phyloP scores from a whole-genome alignment of 2,797 vertebrate species.

The Loriculus beryllinus region DNA sequence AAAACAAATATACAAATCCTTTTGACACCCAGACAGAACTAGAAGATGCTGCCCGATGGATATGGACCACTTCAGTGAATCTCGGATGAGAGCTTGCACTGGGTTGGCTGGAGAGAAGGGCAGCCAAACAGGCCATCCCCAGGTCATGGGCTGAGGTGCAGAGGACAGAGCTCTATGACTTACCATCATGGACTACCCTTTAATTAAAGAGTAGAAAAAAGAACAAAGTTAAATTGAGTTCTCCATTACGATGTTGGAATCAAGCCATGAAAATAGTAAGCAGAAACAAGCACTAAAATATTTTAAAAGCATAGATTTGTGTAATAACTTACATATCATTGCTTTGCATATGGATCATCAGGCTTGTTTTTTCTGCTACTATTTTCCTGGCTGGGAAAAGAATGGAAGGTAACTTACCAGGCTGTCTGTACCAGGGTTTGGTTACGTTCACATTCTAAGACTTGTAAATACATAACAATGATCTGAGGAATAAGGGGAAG shows the following conservation, averaged over 20 bases:
- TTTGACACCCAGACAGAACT: slow-evolving; percentile 94
- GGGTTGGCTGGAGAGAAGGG: slow-evolving; percentile 98
- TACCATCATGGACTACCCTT: slow-evolving; percentile 99
- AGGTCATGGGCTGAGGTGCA: slow-evolving; percentile 99
- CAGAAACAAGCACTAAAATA: slow-evolving; percentile 78
- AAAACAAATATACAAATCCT: slow-evolving; percentile 99
- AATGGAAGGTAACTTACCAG: slow-evolving; percentile 89
- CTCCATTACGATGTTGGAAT: slow-evolving; percentile 75
- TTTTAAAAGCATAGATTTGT: not conserved
- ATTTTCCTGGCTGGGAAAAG: slow-evolving; percentile 79
- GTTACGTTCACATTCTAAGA: slow-evolving; percentile 98
- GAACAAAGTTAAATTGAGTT: slow-evolving; percentile 99
- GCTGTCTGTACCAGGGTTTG: slow-evolving; percentile 98
- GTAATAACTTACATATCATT: slow-evolving; percentile 69
- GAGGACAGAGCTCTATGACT: slow-evolving; percentile 99
- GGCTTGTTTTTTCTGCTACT: slow-evolving; percentile 84
- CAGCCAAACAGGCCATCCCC: slow-evolving; percentile 99
- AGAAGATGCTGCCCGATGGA: slow-evolving; percentile 96
- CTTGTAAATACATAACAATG: slow-evolving; percentile 98
- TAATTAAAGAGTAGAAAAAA: slow-evolving; percentile 99
- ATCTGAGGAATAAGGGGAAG: slow-evolving; percentile 78
- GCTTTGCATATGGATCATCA: slow-evolving; percentile 72
- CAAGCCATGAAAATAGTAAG: slow-evolving; percentile 85
- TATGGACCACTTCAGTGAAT: slow-evolving; percentile 98
- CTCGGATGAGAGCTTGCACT: slow-evolving; percentile 96